Conservation (phyloP, 2,113 vertebrate species). For the Chloropsis cyanopogon region DNA sequence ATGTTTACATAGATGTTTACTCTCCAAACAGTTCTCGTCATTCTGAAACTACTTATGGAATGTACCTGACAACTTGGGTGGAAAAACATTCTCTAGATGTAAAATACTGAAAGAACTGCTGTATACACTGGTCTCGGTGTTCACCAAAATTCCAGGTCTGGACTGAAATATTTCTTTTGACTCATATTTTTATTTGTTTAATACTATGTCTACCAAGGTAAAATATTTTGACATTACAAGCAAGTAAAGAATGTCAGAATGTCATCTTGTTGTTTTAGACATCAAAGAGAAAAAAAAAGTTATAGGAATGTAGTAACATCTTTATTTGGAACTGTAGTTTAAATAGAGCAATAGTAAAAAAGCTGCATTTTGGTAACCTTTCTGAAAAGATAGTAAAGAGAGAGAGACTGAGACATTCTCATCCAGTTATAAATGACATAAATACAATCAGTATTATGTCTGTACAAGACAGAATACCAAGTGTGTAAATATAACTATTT, state of each 20-base stretch:
- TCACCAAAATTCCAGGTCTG: neutral
- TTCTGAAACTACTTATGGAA: conserved; percentile 30
- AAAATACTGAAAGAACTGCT: neutral
- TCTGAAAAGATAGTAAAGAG: neutral
- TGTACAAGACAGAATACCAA: neutral
- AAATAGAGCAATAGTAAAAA: neutral
- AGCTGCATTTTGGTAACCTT: neutral
- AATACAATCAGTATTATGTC: neutral
- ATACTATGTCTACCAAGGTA: neutral
- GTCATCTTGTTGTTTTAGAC: neutral
- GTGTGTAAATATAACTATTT: neutral
- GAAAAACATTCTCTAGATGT: neutral
- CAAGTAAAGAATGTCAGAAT: neutral
- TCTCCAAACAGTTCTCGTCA: conserved; percentile 36
- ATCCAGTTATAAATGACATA: neutral
- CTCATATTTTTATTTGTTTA: neutral
- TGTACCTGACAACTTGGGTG: conserved; percentile 3
- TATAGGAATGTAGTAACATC: neutral
- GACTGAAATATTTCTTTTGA: neutral
- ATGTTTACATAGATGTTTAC: conserved; percentile 46
- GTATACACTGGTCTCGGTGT: neutral
- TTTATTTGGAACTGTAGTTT: neutral
- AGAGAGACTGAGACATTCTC: neutral
- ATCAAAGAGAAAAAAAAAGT: neutral
- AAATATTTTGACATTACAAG: neutral